Evolutionary conservation across 2,797 vertebrate species (phyloP), one percentile per base, ranked within the genome.

Genomic region (Botia almorhae): DNA sequence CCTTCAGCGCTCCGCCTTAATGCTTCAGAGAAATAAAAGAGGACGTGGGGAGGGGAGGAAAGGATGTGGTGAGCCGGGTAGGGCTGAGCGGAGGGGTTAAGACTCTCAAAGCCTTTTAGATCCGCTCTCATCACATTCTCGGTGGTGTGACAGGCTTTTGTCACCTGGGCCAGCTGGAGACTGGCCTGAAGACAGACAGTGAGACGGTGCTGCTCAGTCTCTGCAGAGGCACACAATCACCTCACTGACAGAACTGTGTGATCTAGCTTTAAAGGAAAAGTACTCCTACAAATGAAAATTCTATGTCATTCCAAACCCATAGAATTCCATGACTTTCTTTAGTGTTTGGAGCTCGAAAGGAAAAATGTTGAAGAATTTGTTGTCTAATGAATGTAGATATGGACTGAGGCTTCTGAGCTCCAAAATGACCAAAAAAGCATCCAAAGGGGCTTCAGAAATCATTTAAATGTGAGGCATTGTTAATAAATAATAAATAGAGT

Each of bases 91-190:
- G 85, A 87, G 85, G 83, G 69, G 74, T 87, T 92, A 93, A 93
- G 88, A 91, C 91, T 86, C 84, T 76, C 83, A 85, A 93, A 94
- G 92, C 91, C 88, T 88, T 86, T 89, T 90, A 90, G 88, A 93
- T 93, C 90, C 88, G 90, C 92, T 92, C 91, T 92, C 85, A 88
- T 91, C 83, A 83, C 82, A 82, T 74, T 84, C 84, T 87, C 88
- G 86, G 86, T 92, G 90, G 89, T 90, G 92, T 90, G 91, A 89
- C 90, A 88, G 86, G 86, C 90, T 89, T 55, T 51, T 69, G 71
- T 83, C 77, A 85, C 83, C 83, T 85, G 81, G 70, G 56, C 63
- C 74, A 65, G 65, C 81, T 61, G 68, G 82, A 84, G 84, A 74
- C 21, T 16, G 82, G 65, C 72, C 86, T 60, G 21, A 36, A 73